Percentiles rank a stretch among this genome's conserved stretches.
phyloP scores from a whole-genome alignment of 2,797 vertebrate genomes.

The Protosalanx chinensis region DNA sequence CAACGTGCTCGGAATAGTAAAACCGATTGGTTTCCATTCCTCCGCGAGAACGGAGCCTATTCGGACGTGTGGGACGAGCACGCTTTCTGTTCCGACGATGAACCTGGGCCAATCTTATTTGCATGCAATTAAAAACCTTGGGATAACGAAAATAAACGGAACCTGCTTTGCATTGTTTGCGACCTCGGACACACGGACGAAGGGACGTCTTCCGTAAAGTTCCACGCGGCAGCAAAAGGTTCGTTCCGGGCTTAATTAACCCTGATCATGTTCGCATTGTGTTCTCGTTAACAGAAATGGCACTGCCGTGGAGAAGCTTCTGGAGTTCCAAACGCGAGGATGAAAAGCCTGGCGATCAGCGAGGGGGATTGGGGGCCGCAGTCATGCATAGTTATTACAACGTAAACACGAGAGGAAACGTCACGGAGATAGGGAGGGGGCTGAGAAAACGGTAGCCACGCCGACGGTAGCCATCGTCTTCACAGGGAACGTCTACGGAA shows the following conservation, averaged over 20 bases:
- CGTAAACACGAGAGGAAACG: slow-evolving; percentile 26
- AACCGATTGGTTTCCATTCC: slow-evolving; percentile 20
- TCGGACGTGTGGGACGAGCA: slow-evolving; percentile 10
- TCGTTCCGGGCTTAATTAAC: slow-evolving; percentile 54
- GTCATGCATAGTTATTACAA: slow-evolving; percentile 31
- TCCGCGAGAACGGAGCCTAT: slow-evolving; percentile 14
- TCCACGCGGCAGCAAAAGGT: slow-evolving; percentile 17
- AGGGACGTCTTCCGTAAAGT: slow-evolving; percentile 24
- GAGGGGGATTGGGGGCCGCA: slow-evolving; percentile 1
- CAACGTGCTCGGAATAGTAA: slow-evolving; percentile 20
- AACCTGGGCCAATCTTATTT: slow-evolving; percentile 59
- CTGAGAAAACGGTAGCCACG: background rate
- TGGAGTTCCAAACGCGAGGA: slow-evolving; percentile 33
- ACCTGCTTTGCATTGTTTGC: slow-evolving; percentile 22
- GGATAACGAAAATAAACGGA: slow-evolving; percentile 24
- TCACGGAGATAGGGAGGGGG: slow-evolving; percentile 12
- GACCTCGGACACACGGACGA: slow-evolving; percentile 10
- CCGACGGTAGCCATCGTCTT: background rate
- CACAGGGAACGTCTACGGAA: slow-evolving; percentile 7
- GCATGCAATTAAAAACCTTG: slow-evolving; percentile 53
- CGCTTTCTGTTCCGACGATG: slow-evolving; percentile 31
- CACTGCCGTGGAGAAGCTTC: slow-evolving; percentile 23
- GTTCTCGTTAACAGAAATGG: slow-evolving; percentile 37
- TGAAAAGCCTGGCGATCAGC: slow-evolving; percentile 28
- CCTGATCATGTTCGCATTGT: slow-evolving; percentile 39